Evolutionary conservation across 2,113 vertebrate genomes (phyloP).

Genomic region (Echinops telfairi): DNA sequence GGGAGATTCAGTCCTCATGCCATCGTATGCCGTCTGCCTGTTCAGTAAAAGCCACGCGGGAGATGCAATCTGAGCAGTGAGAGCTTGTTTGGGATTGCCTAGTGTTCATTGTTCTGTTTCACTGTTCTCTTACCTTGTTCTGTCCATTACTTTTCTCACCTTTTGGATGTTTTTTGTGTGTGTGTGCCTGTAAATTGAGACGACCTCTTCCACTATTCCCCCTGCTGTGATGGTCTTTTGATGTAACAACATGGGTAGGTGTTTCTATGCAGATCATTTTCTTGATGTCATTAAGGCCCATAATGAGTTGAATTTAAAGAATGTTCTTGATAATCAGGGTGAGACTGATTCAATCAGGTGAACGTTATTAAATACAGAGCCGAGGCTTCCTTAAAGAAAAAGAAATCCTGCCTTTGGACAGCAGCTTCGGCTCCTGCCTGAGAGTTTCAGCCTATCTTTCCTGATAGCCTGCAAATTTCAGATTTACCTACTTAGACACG

Average conservation of each 20-base stretch:
- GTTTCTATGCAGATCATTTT: not conserved
- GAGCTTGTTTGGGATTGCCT: not conserved
- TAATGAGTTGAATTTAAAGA: not conserved
- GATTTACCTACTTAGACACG: not conserved
- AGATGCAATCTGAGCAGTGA: too few relatives aligned
- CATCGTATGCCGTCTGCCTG: too few relatives aligned
- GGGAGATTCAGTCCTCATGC: not conserved
- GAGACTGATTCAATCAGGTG: not conserved
- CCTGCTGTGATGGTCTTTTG: not conserved
- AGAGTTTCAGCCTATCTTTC: not conserved
- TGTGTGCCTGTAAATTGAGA: not conserved
- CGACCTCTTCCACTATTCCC: fast-evolving
- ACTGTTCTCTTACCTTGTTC: not conserved
- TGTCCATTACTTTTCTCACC: not conserved
- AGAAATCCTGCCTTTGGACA: not conserved
- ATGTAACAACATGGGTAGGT: not conserved
- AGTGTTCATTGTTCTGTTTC: not conserved
- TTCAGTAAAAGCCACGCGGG: too few relatives aligned
- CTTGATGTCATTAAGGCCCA: not conserved
- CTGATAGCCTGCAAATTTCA: not conserved
- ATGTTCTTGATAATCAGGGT: not conserved
- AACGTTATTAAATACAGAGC: not conserved
- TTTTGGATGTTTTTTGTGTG: not conserved
- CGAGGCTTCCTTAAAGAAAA: not conserved
- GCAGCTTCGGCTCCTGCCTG: not conserved